A percentile compares a stretch with the other conserved stretches of the same genome.
These are phyloP conservation scores for Entomyzon cyanotis DNA, from an alignment of 2,113 vertebrate genomes.

Conservation along the genomic window DNA sequence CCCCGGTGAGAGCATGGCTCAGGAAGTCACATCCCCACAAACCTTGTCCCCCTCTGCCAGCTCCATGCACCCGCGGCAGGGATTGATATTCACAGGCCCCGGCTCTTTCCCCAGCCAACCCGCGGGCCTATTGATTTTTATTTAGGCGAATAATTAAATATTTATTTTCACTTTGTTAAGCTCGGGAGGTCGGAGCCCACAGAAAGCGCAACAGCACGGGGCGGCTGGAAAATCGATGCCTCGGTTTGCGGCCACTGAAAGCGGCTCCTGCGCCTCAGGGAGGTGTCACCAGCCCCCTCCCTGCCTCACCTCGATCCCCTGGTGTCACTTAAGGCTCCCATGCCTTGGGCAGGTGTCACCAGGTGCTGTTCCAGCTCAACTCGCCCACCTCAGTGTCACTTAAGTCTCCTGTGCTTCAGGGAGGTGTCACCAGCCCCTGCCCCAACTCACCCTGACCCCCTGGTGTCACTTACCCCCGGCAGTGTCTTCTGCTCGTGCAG, in stretches of 20 bases:
- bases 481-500: conserved; percentile 58
- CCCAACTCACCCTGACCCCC: fast-evolving
- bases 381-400: neutral
- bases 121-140: conserved; percentile 76
- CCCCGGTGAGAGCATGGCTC: fast-evolving
- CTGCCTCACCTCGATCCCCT: fast-evolving
- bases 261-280: neutral
- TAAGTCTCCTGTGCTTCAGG: fast-evolving
- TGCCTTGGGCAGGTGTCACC: neutral
- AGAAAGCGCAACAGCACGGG: conserved; percentile 54
- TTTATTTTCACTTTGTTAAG: conserved; percentile 86
- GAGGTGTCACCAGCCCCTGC: neutral
- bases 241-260: conserved; percentile 35
- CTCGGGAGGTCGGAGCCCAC: conserved; percentile 67
- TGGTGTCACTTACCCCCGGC: conserved; percentile 37
- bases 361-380: neutral
- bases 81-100: conserved; percentile 17
- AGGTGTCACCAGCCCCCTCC: neutral
- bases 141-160: conserved; percentile 83
- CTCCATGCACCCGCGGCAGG: neutral
- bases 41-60: neutral
- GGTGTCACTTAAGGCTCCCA: neutral
- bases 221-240: conserved; percentile 52
- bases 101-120: conserved; percentile 63
- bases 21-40: neutral